These are phyloP conservation scores for Eurystomus glaucurus DNA, from an alignment of 2,797 vertebrate species.

Conservation along the genomic window DNA sequence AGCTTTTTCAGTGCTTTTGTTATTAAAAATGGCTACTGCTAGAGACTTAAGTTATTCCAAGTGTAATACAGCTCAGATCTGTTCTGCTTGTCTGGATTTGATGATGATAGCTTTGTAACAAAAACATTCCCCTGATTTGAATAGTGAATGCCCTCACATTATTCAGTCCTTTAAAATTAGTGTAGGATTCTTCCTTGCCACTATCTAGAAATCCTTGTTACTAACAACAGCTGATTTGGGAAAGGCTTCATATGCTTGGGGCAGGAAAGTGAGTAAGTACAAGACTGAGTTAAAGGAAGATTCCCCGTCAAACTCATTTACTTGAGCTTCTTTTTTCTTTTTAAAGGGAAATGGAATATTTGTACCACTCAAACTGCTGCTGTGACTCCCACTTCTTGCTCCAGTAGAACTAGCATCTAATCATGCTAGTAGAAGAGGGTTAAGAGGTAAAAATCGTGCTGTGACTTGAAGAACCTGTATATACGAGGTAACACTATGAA, in stretches of 20 bases:
- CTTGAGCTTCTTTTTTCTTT: background rate
- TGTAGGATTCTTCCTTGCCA: background rate
- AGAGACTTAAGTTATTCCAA: background rate
- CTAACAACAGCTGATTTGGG: background rate
- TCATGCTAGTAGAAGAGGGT: background rate
- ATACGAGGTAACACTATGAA: background rate
- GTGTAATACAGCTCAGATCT: background rate
- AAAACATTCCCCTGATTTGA: background rate
- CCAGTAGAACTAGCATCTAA: background rate
- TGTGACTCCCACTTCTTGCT: background rate
- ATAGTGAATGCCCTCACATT: rapidly evolving
- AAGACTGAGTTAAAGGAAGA: background rate
- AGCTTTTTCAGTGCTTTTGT: background rate
- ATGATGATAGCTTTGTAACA: background rate
- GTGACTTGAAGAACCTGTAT: background rate
- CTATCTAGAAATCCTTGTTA: background rate
- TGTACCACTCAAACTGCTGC: background rate
- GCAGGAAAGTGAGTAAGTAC: background rate
- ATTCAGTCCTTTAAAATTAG: background rate
- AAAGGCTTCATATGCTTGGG: background rate
- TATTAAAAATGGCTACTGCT: background rate
- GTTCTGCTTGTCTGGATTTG: background rate
- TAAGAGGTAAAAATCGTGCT: background rate
- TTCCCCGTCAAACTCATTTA: background rate
- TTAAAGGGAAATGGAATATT: background rate